Evolutionary conservation across 2,888 invertebrate species (phyloP).

Genomic region (Trachelus tabidus): DNA sequence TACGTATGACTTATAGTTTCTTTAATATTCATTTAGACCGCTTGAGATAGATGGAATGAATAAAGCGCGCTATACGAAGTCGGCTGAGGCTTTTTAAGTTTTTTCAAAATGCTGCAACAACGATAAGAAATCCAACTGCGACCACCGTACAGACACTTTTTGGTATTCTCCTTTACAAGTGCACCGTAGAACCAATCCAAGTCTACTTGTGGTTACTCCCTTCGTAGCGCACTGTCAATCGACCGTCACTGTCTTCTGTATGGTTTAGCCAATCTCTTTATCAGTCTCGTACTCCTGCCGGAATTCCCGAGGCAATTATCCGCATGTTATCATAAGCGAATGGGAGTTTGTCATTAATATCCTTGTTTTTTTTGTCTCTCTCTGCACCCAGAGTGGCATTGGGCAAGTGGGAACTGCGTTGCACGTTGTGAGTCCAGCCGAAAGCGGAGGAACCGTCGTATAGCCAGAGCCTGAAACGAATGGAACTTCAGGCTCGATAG

Average conservation of each 20-base stretch:
- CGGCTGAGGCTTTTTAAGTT: conserved; percentile 6
- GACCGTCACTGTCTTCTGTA: neutral
- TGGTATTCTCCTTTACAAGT: too few relatives aligned
- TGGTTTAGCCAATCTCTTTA: neutral
- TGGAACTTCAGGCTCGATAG: conserved; percentile 28
- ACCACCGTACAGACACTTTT: neutral
- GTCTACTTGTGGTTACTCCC: neutral
- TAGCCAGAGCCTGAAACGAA: conserved; percentile 44
- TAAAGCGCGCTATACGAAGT: neutral
- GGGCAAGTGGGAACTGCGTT: conserved; percentile 53
- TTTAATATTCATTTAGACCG: conserved; percentile 17
- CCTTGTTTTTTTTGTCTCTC: neutral
- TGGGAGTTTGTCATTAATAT: neutral
- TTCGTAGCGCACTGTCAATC: neutral
- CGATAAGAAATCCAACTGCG: neutral
- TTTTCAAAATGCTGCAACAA: neutral
- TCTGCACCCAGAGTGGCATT: conserved; percentile 47
- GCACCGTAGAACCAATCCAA: neutral
- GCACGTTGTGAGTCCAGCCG: conserved; percentile 57
- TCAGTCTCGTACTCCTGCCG: neutral
- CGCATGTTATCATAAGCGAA: neutral
- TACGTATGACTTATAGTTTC: conserved; percentile 55
- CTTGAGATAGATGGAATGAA: neutral
- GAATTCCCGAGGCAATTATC: neutral
- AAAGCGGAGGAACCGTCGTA: conserved; percentile 59